Conservation (phyloP, 2,888 invertebrate species). For the Cyclophora albipunctata region DNA sequence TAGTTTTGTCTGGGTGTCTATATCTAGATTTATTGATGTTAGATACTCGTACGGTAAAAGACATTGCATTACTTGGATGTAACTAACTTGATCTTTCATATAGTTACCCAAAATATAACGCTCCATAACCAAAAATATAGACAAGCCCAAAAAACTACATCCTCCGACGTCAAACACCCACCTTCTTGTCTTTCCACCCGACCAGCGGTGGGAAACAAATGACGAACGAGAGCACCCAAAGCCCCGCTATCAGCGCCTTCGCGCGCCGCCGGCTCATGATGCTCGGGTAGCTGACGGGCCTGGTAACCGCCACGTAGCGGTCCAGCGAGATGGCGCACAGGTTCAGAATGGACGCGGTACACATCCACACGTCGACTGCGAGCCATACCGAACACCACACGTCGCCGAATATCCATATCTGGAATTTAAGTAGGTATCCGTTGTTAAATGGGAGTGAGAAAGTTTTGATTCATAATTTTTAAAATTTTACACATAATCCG, state of each 20-base stretch:
- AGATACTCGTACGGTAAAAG: too few species aligned
- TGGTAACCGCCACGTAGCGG: conserved; percentile 96
- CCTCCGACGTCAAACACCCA: conserved; percentile 12
- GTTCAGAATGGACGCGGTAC: conserved; percentile 97
- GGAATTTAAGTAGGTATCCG: conserved; percentile 21
- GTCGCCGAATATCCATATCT: conserved; percentile 98
- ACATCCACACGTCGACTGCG: conserved; percentile 98
- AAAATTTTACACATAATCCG: too few species aligned
- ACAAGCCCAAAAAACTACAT: too few species aligned
- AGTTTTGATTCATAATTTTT: too few species aligned
- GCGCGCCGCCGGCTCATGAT: conserved; percentile 91
- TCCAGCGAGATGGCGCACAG: conserved; percentile 96
- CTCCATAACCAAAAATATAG: too few species aligned
- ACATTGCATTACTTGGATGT: too few species aligned
- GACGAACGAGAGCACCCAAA: conserved; percentile 96
- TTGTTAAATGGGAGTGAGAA: neutral
- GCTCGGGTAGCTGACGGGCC: conserved; percentile 96
- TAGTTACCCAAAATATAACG: too few species aligned
- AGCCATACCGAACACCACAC: conserved; percentile 98
- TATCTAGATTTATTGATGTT: too few species aligned
- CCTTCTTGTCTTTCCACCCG: conserved; percentile 87
- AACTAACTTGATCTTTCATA: too few species aligned
- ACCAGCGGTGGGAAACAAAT: conserved; percentile 97
- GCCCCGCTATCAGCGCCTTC: conserved; percentile 89
- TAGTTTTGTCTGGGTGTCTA: too few species aligned